These are phyloP conservation scores for Bombus fervidus DNA, from an alignment of 1,140 invertebrate genomes.

Conservation along the genomic window DNA sequence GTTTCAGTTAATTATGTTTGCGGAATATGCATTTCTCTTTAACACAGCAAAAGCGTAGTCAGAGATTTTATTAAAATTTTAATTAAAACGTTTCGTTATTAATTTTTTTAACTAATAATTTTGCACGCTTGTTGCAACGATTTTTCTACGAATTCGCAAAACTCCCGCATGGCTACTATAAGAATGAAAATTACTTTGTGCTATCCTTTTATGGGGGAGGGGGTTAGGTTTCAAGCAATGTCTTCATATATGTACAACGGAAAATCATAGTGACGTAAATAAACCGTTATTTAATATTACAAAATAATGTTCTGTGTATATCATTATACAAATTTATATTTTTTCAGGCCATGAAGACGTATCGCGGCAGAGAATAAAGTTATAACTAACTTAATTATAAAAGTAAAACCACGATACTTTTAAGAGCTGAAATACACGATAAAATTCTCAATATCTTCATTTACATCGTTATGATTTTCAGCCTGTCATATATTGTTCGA, in stretches of 20 bases:
- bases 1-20: not conserved
- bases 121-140: not conserved
- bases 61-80: not conserved
- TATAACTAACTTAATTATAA: not conserved
- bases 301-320: not conserved
- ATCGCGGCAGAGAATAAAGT: not conserved
- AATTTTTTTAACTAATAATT: not conserved
- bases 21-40: not conserved
- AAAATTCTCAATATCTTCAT: too few relatives aligned
- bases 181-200: not conserved
- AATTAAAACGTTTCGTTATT: not conserved
- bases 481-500: too few relatives aligned
- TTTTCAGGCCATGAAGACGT: not conserved
- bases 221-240: too few relatives aligned
- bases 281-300: not conserved
- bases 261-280: not conserved
- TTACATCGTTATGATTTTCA: too few relatives aligned
- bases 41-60: not conserved
- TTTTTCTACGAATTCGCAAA: not conserved
- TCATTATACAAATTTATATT: not conserved
- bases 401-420: too few relatives aligned
- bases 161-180: not conserved
- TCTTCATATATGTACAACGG: too few relatives aligned
- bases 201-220: fast-evolving
- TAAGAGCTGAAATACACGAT: too few relatives aligned